Percentiles rank a stretch among this genome's conserved stretches.
phyloP scores from a whole-genome alignment of 2,113 vertebrate species.

The Aspiorhynchus laticeps region DNA sequence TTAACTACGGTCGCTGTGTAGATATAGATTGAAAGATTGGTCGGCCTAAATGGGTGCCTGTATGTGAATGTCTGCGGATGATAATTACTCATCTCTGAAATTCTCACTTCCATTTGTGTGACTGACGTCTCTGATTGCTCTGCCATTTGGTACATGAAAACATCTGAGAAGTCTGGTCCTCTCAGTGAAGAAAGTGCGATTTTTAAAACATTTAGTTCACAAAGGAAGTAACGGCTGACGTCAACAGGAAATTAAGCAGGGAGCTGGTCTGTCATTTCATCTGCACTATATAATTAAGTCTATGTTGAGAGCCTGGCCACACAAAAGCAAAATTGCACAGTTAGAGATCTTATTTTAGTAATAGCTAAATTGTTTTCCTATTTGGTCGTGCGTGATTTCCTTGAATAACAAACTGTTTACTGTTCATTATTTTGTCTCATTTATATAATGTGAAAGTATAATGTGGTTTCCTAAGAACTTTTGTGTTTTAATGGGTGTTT shows the following conservation, averaged over 20 bases:
- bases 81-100: slow-evolving; percentile 21
- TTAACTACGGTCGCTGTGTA: not conserved
- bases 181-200: slow-evolving; percentile 50
- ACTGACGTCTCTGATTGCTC: slow-evolving; percentile 26
- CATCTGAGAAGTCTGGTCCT: slow-evolving; percentile 44
- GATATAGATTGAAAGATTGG: not conserved
- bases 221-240: slow-evolving; percentile 64
- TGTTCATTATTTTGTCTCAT: not conserved
- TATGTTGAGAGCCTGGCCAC: slow-evolving; percentile 65
- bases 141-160: slow-evolving; percentile 46
- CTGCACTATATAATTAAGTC: slow-evolving; percentile 73
- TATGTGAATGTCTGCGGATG: slow-evolving; percentile 27
- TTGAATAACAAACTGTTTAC: slow-evolving; percentile 9
- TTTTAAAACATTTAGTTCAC: slow-evolving; percentile 47
- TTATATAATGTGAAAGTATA: not conserved
- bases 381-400: slow-evolving; percentile 37
- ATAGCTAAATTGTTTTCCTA: slow-evolving; percentile 28
- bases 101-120: slow-evolving; percentile 20
- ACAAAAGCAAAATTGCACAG: slow-evolving; percentile 65
- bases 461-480: not conserved
- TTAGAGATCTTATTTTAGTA: slow-evolving; percentile 62
- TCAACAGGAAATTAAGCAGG: slow-evolving; percentile 68
- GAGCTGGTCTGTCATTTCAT: slow-evolving; percentile 69
- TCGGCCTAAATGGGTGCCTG: not conserved
- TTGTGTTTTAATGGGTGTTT: not conserved